Base-by-base conservation (phyloP, 2,888 invertebrate genomes). In the Mylabris sibirica region DNA sequence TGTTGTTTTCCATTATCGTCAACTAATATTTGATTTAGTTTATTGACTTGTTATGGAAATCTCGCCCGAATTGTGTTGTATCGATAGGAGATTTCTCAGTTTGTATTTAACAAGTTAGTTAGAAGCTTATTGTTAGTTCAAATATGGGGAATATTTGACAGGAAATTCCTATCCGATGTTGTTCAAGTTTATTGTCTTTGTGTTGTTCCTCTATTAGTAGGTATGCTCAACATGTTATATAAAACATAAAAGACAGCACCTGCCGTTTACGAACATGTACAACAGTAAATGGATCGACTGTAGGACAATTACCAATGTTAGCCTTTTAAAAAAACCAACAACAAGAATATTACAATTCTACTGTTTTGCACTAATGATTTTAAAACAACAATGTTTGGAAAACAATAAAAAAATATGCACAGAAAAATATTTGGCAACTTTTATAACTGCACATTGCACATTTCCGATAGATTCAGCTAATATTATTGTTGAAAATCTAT, bases 401-500 rank as follows among this genome's bases (percentile, higher is more conserved):
- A 30, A 8, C 30, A 2, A 30, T 35, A 35, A 11, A 2, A 35
- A 3, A 35, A 35, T 11, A 11, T 35, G 9, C 35, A 35, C 9
- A 34, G 8, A 5, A 34, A 38, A 38, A 38, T 38, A 30, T 14
- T 3, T 38, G 38, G 38, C 12, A 12, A 14, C 3, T 12, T 38
- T 38, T 38, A 12, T 38, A 12, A 12, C 12, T 5, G 34, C 26
- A 26, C n/a, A n/a, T n/a, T n/a, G n/a, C n/a, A n/a, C 30, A 30
- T 30, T 30, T 30, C 30, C 5, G 30, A 30, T 6, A 30, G 5
- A 30, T 30, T 35, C 35, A 35, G 8, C 35, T 6, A 38, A 14
- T 12, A 12, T 38, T 38, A 35, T 35, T 8, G 38, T 38, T 38
- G 38, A 38, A 69, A 69, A 69, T 66, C 63, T 67, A 73, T 65